Conservation (phyloP, 1,140 invertebrate genomes). For the Zaprionus ornatus region DNA sequence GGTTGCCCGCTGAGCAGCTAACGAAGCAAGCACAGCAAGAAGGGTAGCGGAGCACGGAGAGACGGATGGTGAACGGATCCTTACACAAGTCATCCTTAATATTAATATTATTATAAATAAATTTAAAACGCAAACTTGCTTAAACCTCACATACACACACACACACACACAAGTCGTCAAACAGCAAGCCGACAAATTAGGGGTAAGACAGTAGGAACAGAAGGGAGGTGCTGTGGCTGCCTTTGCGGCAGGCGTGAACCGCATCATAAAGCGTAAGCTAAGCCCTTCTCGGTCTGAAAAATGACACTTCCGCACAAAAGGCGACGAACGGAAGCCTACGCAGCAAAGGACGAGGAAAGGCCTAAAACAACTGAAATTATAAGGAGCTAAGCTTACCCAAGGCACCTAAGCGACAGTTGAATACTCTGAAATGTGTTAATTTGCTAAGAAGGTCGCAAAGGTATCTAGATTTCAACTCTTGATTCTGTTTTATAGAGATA, state of each 20-base stretch:
- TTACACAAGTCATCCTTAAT: slow-evolving; percentile 57
- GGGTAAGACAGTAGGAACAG: slow-evolving; percentile 1
- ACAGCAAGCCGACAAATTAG: slow-evolving; percentile 20
- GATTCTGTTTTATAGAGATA: too few relatives aligned
- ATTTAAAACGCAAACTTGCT: slow-evolving; percentile 71
- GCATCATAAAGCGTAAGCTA: slow-evolving; percentile 69
- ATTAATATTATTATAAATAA: slow-evolving; percentile 78
- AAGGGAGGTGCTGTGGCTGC: slow-evolving; percentile 11
- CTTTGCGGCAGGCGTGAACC: slow-evolving; percentile 57
- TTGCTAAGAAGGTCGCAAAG: neutral
- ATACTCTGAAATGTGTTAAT: slow-evolving; percentile 2
- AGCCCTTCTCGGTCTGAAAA: slow-evolving; percentile 77
- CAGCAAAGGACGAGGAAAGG: slow-evolving; percentile 43
- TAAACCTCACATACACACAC: slow-evolving; percentile 54
- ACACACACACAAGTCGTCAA: slow-evolving; percentile 21
- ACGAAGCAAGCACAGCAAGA: slow-evolving; percentile 5
- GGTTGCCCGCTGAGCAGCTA: slow-evolving; percentile 38
- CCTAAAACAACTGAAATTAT: slow-evolving; percentile 80
- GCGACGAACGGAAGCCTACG: slow-evolving; percentile 34
- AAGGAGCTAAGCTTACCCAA: slow-evolving; percentile 12
- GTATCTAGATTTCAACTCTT: too few relatives aligned
- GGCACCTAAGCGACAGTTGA: neutral
- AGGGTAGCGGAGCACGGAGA: neutral
- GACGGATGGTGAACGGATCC: neutral
- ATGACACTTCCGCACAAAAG: slow-evolving; percentile 74